Evolutionary conservation across 1,140 invertebrate genomes (phyloP).

Genomic region (Philopotamus ludificatus): DNA sequence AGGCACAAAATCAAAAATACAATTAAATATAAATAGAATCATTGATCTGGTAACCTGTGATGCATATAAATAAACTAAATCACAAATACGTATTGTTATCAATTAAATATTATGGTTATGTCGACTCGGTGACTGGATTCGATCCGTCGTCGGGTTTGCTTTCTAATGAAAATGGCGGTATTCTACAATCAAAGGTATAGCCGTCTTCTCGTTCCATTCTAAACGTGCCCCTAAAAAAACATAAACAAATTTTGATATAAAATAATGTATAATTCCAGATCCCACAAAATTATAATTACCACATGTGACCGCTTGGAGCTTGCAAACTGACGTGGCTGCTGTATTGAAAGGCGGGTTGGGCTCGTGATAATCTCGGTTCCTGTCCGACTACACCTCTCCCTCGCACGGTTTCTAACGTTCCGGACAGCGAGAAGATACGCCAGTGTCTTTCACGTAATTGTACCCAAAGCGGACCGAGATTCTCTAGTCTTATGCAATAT

Average conservation of each 20-base stretch:
- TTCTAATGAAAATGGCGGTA: conserved; percentile 94
- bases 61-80: too few species aligned
- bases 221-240: conserved; percentile 84
- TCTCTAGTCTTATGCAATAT: conserved; percentile 95
- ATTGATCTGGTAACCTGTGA: background rate
- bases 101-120: conserved; percentile 30
- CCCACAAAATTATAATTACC: conserved; percentile 61
- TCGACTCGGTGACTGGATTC: conserved; percentile 51
- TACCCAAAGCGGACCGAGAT: conserved; percentile 84
- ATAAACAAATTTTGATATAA: background rate
- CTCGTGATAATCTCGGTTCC: conserved; percentile 86
- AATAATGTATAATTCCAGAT: conserved; percentile 22
- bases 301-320: conserved; percentile 98
- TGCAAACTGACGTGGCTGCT: conserved; percentile 95
- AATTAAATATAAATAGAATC: too few species aligned
- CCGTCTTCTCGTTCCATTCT: conserved; percentile 95
- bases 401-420: conserved; percentile 91
- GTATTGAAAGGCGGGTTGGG: conserved; percentile 94
- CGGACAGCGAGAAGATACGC: conserved; percentile 93
- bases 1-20: too few species aligned
- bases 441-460: conserved; percentile 94
- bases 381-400: conserved; percentile 93
- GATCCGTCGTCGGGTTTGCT: conserved; percentile 79
- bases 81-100: too few species aligned
- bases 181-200: conserved; percentile 92